Evolutionary conservation across 2,113 vertebrate species (phyloP), one percentile per base, ranked within the genome.

Genomic region (Campylomormyrus numenius): DNA sequence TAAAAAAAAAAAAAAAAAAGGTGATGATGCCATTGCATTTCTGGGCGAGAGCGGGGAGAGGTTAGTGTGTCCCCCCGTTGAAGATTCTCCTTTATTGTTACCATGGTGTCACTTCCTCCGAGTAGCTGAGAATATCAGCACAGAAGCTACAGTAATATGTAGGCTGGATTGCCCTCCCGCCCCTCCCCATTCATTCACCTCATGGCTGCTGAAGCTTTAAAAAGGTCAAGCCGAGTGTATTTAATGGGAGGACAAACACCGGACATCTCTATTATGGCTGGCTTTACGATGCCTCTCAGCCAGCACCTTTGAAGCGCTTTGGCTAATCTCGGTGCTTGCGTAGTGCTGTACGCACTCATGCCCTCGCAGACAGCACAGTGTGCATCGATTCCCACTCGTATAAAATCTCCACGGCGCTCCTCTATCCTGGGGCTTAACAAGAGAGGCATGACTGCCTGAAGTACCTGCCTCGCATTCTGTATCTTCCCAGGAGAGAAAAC

Each of bases 201-300:
- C 83, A n/a, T n/a, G 42, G 7, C 83, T 42, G 83, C 83, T 49
- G 83, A 49, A 85, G 84, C 84, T 85, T 49, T 27, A 27, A 85
- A 77, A 85, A 85, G 84, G 84, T 85, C 84, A 87, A 13, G 85
- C 50, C 13, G 49, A 17, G 50, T 56, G 50, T 87, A 35, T 52
- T 56, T 87, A 87, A 87, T 8, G 85, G 49, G 27, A 87, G 85
- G 85, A 87, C 85, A 50, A 87, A 35, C 49, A 53, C 11, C 50
- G 48, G 85, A 87, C 50, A 35, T 87, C 85, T 87, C 85, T 53
- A 52, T 87, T 52, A 87, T 7, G 27, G 85, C 27, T 39, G 27
- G 49, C 85, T 87, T 87, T 87, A 49, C 49, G 21, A 53, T 8
- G n/a, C 85, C 13, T 35, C 85, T 53, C 85, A 56, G 31, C n/a